Percentiles rank a stretch among this genome's conserved stretches.
phyloP scores from a whole-genome alignment of 37 sponge, comb jelly and placozoan species.

The Eunapius fragilis region DNA sequence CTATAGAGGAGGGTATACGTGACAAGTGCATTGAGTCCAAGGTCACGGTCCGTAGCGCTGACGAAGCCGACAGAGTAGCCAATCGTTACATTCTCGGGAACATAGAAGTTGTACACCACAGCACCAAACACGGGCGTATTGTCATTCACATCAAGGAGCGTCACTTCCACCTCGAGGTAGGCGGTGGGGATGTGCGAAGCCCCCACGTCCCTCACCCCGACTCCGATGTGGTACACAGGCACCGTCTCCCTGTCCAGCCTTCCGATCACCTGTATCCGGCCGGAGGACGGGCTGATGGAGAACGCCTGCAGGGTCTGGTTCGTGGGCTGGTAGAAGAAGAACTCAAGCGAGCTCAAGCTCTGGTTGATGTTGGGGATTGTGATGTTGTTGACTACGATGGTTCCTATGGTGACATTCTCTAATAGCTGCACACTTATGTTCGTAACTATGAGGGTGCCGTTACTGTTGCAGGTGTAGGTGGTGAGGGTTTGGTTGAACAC shows the following conservation, averaged over 20 bases:
- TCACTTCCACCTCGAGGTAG: conserved; percentile 42
- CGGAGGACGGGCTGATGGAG: conserved; percentile 45
- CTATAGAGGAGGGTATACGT: conserved; percentile 31
- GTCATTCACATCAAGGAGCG: conserved; percentile 67
- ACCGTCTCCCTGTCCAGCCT: conserved; percentile 55
- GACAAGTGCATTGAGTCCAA: conserved; percentile 45
- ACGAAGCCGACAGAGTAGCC: conserved; percentile 22
- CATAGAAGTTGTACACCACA: conserved; percentile 6
- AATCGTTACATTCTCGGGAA: conserved; percentile 43
- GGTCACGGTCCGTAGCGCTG: conserved; percentile 48
- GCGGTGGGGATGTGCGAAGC: not conserved
- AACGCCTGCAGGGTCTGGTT: conserved; percentile 31
- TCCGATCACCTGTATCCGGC: conserved; percentile 36
- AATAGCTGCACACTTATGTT: not conserved
- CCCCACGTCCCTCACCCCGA: conserved; percentile 38
- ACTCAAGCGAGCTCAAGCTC: conserved; percentile 13
- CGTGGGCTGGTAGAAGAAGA: conserved; percentile 1
- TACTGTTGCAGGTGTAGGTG: conserved; percentile 61
- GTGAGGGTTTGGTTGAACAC: conserved; percentile 45
- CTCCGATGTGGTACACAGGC: conserved; percentile 28
- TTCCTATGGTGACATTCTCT: conserved; percentile 16
- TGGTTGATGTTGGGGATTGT: conserved; percentile 36
- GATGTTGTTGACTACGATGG: not conserved
- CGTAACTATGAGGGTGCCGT: conserved; percentile 46
- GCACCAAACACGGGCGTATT: conserved; percentile 55